Base-by-base conservation (phyloP, 2,113 vertebrate species). In the Hymenochirus boettgeri region DNA sequence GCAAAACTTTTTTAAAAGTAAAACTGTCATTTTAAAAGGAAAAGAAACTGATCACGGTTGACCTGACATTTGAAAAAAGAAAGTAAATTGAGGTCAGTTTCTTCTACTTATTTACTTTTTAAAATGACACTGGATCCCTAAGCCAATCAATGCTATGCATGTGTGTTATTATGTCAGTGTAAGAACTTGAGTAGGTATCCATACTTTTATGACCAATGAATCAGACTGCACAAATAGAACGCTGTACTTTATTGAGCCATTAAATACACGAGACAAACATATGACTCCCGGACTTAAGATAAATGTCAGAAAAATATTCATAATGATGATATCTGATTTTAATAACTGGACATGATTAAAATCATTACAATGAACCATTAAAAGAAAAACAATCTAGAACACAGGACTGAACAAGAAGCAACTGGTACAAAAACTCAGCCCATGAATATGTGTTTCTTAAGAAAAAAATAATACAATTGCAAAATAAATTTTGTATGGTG, bases 251-350 rank as follows among this genome's bases (percentile, higher is more conserved):
- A 69, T 69, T 69, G 65, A 69, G 56, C 65, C 65, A 69, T 69
- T 69, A 69, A 69, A 69, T 69, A 60, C 55, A 69, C 65, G 31
- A 69, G 65, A 69, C 65, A 53, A 69, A 69, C 65, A 60, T 59
- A 67, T 45, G 57, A 69, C 65, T n/a, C 65, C 65, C 45, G 65
- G 65, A 69, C 56, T n/a, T n/a, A n/a, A 39, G 15, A 37, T 52
- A 66, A 58, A 51, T 33, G 52, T 35, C 29, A 33, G 48, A 15
- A 31, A 31, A 58, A 47, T 55, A n/a, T 54, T 18, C 56, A 25
- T n/a, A 56, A 47, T 37, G 21, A 51, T 45, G 51, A 59, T 7
- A 37, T 21, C 22, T 21, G 27, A 48, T 65, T 35, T 37, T 48
- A 50, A 57, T 23, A 56, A 48, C 51, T 64, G 62, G 56, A 60